A percentile compares a stretch with the other conserved stretches of the same genome.
These are phyloP conservation scores for Lacanobia wlatinum DNA, from an alignment of 2,888 invertebrate species.

Conservation along the genomic window DNA sequence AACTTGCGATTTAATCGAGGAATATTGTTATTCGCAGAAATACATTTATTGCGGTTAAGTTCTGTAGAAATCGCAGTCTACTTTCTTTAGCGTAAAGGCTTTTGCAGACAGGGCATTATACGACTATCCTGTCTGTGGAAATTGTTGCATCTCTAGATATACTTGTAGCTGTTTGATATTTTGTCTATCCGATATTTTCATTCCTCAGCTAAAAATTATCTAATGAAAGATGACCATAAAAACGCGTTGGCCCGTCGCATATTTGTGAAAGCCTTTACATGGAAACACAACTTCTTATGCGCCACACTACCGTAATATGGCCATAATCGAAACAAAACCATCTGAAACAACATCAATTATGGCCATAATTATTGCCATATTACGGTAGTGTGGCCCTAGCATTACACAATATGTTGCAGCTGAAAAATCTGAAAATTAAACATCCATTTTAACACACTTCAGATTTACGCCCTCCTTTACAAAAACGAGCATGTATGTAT, in stretches of 20 bases:
- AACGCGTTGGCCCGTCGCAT: neutral
- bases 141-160: neutral
- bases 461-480: slow-evolving; percentile 11
- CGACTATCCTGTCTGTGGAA: neutral
- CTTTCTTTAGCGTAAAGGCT: neutral
- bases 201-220: too few relatives aligned
- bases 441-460: neutral
- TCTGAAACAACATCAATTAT: too few relatives aligned
- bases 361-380: too few relatives aligned
- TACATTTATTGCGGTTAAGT: neutral
- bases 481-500: slow-evolving; percentile 23
- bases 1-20: slow-evolving; percentile 48
- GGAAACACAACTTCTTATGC: neutral
- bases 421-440: slow-evolving; percentile 8
- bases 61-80: neutral
- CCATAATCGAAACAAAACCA: too few relatives aligned
- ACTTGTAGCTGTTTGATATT: too few relatives aligned
- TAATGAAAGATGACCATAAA: neutral
- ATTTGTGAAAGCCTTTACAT: neutral
- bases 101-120: neutral
- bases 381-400: too few relatives aligned
- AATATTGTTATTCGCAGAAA: slow-evolving; percentile 16
- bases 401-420: slow-evolving; percentile 7
- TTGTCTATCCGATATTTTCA: too few relatives aligned
- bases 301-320: too few relatives aligned